Evolutionary conservation across 2,888 invertebrate genomes (phyloP), one percentile per base, ranked within the genome.

Genomic region (Ellobium chinense): DNA sequence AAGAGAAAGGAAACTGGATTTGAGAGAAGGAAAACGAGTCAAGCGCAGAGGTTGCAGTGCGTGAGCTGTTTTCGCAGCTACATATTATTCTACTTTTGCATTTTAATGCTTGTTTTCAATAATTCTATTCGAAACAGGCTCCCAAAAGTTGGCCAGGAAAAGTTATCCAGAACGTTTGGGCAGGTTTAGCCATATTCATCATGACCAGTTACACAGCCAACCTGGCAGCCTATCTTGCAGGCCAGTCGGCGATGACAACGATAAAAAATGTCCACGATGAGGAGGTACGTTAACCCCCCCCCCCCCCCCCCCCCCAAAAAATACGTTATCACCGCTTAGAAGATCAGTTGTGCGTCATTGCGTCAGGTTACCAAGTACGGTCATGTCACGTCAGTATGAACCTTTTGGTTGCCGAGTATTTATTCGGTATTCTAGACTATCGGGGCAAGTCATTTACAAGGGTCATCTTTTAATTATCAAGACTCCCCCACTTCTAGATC

Each of bases 141-240:
- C 98, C 98, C 36, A 97, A 98, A 93, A 97, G 97, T 85, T 98
- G 98, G 98, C 97, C 98, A 89, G 97, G 97, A 93, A 97, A 97
- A 94, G 97, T 97, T 93, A 95, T 97, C 85, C 97, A 97, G 93
- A 98, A 97, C 93, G 96, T 97, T 84, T 97, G 97, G 97, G 97
- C 97, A 85, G 97, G 97, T 58, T 97, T 97, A 93, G 97, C 97
- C 90, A 97, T 97, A 90, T 97, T 97, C 93, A 97, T 97, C 92
- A 97, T 97, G 84, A 97, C 97, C 85, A 97, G 97, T 89, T 98
- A 97, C 92, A 97, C 97, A 84, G 97, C 97, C 88, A 97, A 97
- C 93, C 97, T 97, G 88, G 97, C 97, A 9, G 97, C 97, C 68
- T 95, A 97, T 84, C 97, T 97, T 87, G 97, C 97, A 21, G 97